phyloP scores from a whole-genome alignment of 2,797 vertebrate genomes.

The Podarcis siculus region DNA sequence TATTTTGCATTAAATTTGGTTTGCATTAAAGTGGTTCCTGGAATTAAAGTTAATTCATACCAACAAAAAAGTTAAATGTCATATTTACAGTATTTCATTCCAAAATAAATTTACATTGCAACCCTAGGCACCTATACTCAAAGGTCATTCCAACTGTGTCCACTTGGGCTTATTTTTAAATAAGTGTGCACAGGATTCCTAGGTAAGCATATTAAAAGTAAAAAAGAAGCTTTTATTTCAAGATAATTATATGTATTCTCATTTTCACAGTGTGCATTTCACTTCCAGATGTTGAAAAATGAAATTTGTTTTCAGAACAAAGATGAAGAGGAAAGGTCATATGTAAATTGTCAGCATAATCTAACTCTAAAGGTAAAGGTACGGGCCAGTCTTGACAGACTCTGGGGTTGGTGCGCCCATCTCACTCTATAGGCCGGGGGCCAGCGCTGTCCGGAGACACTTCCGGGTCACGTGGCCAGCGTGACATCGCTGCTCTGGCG shows the following conservation, averaged over 20 bases:
- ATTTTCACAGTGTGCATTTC: neutral
- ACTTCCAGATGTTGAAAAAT: neutral
- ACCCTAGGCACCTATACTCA: neutral
- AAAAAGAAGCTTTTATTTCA: neutral
- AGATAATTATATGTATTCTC: neutral
- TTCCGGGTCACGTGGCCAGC: no score
- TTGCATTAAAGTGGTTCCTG: no score
- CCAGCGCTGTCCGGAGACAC: no score
- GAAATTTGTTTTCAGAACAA: neutral
- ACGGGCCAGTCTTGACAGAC: no score
- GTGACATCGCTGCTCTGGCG: no score
- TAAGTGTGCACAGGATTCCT: neutral
- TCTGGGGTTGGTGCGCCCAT: no score
- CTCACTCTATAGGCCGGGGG: no score
- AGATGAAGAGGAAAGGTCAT: neutral
- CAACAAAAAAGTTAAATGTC: neutral
- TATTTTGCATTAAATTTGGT: neutral
- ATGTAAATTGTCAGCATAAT: neutral
- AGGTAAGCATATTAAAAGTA: neutral
- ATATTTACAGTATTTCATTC: neutral
- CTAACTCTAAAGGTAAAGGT: no score
- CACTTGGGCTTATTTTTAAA: neutral
- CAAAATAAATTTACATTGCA: conserved; percentile 8
- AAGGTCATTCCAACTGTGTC: neutral
- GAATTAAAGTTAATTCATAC: conserved; percentile 26